Conservation (phyloP, 1,140 invertebrate species). For the Pseudomyrmex flavicornis region DNA sequence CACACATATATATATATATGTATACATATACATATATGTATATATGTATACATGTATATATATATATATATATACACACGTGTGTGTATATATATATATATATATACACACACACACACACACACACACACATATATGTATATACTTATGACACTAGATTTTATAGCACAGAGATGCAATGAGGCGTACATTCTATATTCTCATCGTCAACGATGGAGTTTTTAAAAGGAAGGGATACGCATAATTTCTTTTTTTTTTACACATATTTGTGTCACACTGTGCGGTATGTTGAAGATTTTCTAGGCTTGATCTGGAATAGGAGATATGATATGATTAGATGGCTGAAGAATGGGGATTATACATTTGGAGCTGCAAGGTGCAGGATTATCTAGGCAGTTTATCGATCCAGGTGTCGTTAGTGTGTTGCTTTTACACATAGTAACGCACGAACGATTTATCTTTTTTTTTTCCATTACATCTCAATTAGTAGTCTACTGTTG, state of each 20-base stretch:
- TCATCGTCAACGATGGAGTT: conserved; percentile 66
- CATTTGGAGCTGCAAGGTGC: conserved; percentile 68
- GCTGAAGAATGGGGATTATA: conserved; percentile 65
- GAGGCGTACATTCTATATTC: conserved; percentile 57
- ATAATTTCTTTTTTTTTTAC: conserved; percentile 44
- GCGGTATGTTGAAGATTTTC: conserved; percentile 68
- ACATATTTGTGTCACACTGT: conserved; percentile 40
- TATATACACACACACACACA: no score
- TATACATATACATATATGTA: conserved; percentile 65
- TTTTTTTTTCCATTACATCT: conserved; percentile 43
- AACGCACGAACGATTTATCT: conserved; percentile 67
- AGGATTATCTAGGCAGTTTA: conserved; percentile 75
- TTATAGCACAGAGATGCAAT: conserved; percentile 60
- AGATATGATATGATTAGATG: conserved; percentile 80
- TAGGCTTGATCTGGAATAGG: conserved; percentile 81
- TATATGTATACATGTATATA: background rate
- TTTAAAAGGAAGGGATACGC: conserved; percentile 56
- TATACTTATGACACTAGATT: conserved; percentile 66
- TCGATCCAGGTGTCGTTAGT: conserved; percentile 70
- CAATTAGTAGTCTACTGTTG: conserved; percentile 82
- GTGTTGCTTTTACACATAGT: conserved; percentile 59
- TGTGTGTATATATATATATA: conserved; percentile 61
- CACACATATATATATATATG: background rate
- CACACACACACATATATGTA: background rate
- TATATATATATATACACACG: no score